Base-by-base conservation (phyloP, 1,140 invertebrate genomes). In the Lethrus apterus region DNA sequence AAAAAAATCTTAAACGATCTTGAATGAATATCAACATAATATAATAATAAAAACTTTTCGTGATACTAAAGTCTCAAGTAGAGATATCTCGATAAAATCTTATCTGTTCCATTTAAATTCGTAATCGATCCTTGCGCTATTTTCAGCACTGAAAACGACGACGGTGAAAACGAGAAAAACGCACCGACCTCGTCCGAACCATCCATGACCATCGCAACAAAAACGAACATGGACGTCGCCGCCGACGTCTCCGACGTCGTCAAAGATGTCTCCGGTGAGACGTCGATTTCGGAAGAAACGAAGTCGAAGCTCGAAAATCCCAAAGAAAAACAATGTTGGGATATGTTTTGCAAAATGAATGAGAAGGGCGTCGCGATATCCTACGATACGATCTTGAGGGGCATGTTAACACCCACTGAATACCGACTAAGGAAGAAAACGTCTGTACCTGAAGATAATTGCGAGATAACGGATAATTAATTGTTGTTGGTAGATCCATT, bases 371-470 rank as follows among this genome's bases (percentile, higher is more conserved):
- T 83, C n/a, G 75, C 70, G 26, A 75, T 83, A 2, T 78, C 76
- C 2, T 83, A 78, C 46, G 79, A 83, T 40, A 83, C 80, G 0
- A 76, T 83, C 20, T 62, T 83, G 23, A 74, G 80, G 65, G 80
- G 80, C 26, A 80, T 83, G 77, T 61, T 83, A 30, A 82, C 80
- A 11, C 80, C 80, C 4, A 82, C 79, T 2, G 80, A 83, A 59
- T 81, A 82, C 55, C 69, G 80, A 56, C 66, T 79, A 18, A 42
- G 59, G 38, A 51, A 57, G 42, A 58, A 54, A 44, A 43, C 41
- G 8, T 47, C 44, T 21, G 19, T 47, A 19, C 4, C 33, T n/a
- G 19, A 20, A 5, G 44, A 47, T 26, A 43, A 35, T 15, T 4
- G 15, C 35, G 44, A 44, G 40, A 26, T 42, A 42, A 11, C 11